Evolutionary conservation across 2,888 invertebrate genomes (phyloP), one percentile per base, ranked within the genome.

Genomic region (Chymomyza fuscimana): DNA sequence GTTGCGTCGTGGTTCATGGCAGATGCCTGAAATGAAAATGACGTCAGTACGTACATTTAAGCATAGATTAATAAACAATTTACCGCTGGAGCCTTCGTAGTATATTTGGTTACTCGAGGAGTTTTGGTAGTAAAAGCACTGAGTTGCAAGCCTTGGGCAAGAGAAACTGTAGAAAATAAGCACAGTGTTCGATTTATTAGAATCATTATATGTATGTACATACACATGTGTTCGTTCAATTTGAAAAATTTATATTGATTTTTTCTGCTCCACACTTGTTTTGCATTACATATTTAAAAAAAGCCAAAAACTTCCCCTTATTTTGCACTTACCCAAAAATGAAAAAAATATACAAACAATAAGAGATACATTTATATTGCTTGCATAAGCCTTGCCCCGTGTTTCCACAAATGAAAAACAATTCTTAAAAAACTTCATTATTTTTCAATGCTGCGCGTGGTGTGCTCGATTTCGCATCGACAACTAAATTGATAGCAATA

Each of bases 41-140:
- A 63, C 63, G 54, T 22, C 36, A 63, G 36, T 32, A n/a, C 12
- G 16, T 61, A 25, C 25, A 4, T 25, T 25, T 10, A 5, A n/a
- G 25, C 61, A 36, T 32, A 15, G 40, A 5, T 25, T n/a, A 32
- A n/a, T 61, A 15, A 22, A 19, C 12, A 12, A 80, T 89, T 90
- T 81, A 90, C 91, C 79, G 90, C 82, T 77, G 91, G 90, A 63
- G 91, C 87, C 76, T 91, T 94, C 80, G 94, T 93, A 89, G 94
- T 94, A 82, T 94, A 94, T 90, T 95, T 95, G 60, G 94, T 94
- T 74, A 94, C 93, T 86, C 95, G 93, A 36, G 95, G 95, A 86
- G 94, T 94, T 79, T 94, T 92, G 9, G 94, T 94, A 32, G 94
- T 93, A 87, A 93, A 93, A 76, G 93, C 93, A 87, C 93, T 93